phyloP scores from a whole-genome alignment of 1,140 invertebrate species.

The Drosophila nasuta region DNA sequence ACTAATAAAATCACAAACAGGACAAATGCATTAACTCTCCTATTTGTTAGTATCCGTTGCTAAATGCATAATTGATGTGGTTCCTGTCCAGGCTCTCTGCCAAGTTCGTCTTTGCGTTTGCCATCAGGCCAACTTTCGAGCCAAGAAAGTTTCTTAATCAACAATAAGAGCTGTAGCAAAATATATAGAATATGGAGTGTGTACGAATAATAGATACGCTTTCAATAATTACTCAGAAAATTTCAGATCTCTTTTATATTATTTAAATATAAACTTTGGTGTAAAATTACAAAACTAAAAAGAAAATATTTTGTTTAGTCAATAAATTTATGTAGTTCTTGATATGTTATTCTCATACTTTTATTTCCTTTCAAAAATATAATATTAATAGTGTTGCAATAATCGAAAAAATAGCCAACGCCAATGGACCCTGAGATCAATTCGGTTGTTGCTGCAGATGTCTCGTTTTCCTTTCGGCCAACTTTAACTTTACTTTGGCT shows the following conservation, averaged over 20 bases:
- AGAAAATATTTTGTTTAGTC: too few relatives aligned
- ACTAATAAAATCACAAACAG: constrained; percentile 58
- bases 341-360: too few relatives aligned
- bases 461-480: background rate
- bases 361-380: background rate
- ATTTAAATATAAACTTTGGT: too few relatives aligned
- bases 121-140: constrained; percentile 2
- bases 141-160: constrained; percentile 66
- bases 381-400: background rate
- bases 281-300: too few relatives aligned
- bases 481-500: constrained; percentile 1
- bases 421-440: constrained; percentile 1
- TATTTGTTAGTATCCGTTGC: constrained; percentile 41
- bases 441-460: background rate
- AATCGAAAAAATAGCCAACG: background rate
- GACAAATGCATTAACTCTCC: constrained; percentile 52
- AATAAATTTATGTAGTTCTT: too few relatives aligned
- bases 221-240: background rate
- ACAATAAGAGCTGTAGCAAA: constrained; percentile 1
- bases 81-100: constrained; percentile 7
- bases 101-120: background rate
- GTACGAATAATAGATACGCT: constrained; percentile 2
- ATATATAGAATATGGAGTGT: background rate
- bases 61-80: constrained; percentile 60
- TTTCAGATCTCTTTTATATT: too few relatives aligned